Conservation (phyloP, 2,888 invertebrate species). For the Agrochola circellaris region DNA sequence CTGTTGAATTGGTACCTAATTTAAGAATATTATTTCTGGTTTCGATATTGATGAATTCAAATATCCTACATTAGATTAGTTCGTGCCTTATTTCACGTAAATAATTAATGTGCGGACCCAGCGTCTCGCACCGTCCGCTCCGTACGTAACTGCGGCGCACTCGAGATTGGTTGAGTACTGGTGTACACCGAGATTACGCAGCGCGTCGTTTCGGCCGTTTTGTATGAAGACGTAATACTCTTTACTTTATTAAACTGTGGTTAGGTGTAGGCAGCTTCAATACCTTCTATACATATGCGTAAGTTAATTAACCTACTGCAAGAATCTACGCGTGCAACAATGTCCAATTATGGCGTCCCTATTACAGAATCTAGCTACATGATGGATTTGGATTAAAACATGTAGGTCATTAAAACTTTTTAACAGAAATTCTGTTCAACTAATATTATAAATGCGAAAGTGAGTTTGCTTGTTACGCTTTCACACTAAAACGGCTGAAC, state of each 20-base stretch:
- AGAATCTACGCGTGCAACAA: conserved; percentile 42
- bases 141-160: neutral
- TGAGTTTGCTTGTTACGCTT: too few species aligned
- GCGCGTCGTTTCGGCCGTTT: neutral
- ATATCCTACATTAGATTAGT: neutral
- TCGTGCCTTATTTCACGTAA: neutral
- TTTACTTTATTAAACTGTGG: neutral
- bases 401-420: conserved; percentile 35
- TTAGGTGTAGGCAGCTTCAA: neutral
- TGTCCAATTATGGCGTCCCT: conserved; percentile 46
- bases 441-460: too few species aligned
- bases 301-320: conserved; percentile 41
- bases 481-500: too few species aligned
- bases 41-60: neutral
- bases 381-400: conserved; percentile 29
- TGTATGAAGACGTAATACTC: neutral
- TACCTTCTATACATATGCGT: neutral
- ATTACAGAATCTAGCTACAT: conserved; percentile 34
- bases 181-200: neutral
- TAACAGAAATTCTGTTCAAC: neutral
- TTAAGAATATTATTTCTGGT: neutral
- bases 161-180: neutral
- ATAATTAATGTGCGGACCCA: neutral
- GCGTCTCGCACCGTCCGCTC: too few species aligned
- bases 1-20: neutral